phyloP scores from a whole-genome alignment of 1,140 invertebrate genomes.

The Aphelenchoides fujianensis region DNA sequence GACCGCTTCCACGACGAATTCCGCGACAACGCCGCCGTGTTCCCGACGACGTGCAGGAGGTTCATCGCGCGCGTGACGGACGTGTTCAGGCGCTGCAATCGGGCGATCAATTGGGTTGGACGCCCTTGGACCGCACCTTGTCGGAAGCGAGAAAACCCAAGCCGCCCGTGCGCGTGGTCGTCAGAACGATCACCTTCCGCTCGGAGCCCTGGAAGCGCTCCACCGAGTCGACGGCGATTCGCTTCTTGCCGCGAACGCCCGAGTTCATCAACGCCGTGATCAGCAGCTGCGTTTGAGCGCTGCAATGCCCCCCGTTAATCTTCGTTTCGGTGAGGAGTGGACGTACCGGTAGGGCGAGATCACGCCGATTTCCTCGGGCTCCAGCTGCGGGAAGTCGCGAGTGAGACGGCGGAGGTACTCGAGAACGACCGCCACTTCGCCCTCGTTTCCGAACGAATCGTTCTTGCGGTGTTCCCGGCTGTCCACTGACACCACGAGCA shows the following conservation, averaged over 20 bases:
- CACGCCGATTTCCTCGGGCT: slow-evolving; percentile 77
- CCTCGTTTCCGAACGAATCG: slow-evolving; percentile 84
- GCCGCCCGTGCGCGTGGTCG: slow-evolving; percentile 72
- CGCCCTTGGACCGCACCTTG: background rate
- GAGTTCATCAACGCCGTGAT: slow-evolving; percentile 77
- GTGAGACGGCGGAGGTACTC: slow-evolving; percentile 65
- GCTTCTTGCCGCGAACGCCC: slow-evolving; percentile 86
- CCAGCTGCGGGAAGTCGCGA: slow-evolving; percentile 68
- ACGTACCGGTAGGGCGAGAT: slow-evolving; percentile 85
- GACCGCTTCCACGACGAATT: slow-evolving; percentile 41
- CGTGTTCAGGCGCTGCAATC: slow-evolving; percentile 41
- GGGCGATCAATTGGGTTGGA: background rate
- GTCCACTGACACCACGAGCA: slow-evolving; percentile 40
- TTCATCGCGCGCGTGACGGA: slow-evolving; percentile 45
- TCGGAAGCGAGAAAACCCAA: background rate
- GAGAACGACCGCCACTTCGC: slow-evolving; percentile 71
- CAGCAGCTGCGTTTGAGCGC: too few relatives aligned
- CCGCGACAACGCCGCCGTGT: slow-evolving; percentile 23
- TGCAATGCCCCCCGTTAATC: slow-evolving; percentile 71
- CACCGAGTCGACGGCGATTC: too few relatives aligned
- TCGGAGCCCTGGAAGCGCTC: too few relatives aligned
- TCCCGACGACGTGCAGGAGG: slow-evolving; percentile 44
- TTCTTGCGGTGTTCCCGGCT: slow-evolving; percentile 64
- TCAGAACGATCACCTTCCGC: slow-evolving; percentile 78
- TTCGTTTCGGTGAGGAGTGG: too few relatives aligned